Percentiles rank a stretch among this genome's conserved stretches.
Conservation (phyloP, 2,797 vertebrate species). For the Muscicapa comitata region DNA sequence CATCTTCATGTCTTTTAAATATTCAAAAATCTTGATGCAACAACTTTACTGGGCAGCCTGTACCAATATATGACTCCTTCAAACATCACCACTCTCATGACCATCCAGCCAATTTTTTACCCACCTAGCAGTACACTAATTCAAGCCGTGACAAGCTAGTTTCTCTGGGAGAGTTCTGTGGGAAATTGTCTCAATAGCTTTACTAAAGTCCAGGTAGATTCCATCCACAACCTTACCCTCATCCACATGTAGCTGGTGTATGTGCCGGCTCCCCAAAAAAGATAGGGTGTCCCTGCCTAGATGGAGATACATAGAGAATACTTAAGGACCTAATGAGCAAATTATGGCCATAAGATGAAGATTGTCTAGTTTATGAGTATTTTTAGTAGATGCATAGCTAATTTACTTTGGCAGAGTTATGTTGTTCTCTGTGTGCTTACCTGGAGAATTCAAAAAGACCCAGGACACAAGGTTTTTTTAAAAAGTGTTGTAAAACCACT, state of each 20-base stretch:
- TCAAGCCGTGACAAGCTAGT: background rate
- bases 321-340: background rate
- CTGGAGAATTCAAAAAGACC: background rate
- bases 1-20: background rate
- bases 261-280: background rate
- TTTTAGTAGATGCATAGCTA: background rate
- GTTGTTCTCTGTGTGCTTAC: background rate
- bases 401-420: background rate
- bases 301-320: background rate
- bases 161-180: background rate
- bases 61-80: background rate
- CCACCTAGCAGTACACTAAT: background rate
- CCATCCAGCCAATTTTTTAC: background rate
- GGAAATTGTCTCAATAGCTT: background rate
- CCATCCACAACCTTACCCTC: background rate
- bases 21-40: background rate
- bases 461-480: background rate
- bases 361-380: background rate
- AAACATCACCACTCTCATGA: background rate
- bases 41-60: background rate
- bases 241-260: fast-evolving
- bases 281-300: background rate
- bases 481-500: background rate
- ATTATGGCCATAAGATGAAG: background rate
- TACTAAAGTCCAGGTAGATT: background rate